Conservation (phyloP, 2,888 invertebrate genomes). For the Monochamus alternatus region DNA sequence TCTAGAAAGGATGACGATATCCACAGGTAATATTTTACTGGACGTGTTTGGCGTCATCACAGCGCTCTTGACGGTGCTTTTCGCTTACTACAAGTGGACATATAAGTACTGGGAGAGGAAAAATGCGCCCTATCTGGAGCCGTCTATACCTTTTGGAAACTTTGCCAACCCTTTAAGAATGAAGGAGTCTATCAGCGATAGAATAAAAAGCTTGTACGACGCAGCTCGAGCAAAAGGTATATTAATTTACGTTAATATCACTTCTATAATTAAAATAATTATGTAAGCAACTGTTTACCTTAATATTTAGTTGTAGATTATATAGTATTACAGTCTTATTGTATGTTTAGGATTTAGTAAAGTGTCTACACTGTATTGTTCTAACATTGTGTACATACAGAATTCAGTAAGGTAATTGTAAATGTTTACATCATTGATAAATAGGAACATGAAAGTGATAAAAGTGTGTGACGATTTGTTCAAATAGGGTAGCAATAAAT, state of each 20-base stretch:
- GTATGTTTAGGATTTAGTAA: too few species aligned
- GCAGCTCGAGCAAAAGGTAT: not conserved
- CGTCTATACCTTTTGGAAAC: slow-evolving; percentile 41
- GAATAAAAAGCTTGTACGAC: not conserved
- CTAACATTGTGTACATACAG: too few species aligned
- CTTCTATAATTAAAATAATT: too few species aligned
- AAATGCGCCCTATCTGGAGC: slow-evolving; percentile 35
- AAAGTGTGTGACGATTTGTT: too few species aligned
- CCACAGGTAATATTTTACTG: not conserved
- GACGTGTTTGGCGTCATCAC: slow-evolving; percentile 1
- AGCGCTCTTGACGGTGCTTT: slow-evolving; percentile 5
- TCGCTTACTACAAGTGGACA: slow-evolving; percentile 36
- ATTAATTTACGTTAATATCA: not conserved
- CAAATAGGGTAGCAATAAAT: too few species aligned
- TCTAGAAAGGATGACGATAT: not conserved
- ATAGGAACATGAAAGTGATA: too few species aligned
- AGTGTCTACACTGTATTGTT: too few species aligned
- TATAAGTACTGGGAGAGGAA: slow-evolving; percentile 37
- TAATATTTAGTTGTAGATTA: too few species aligned
- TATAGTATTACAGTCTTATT: too few species aligned
- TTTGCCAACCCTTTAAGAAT: not conserved
- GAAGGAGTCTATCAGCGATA: not conserved
- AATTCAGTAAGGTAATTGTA: too few species aligned
- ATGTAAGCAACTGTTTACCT: too few species aligned
- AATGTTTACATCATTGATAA: too few species aligned